Evolutionary conservation across 1,140 invertebrate species (phyloP).

Genomic region (Diachasma alloeum): DNA sequence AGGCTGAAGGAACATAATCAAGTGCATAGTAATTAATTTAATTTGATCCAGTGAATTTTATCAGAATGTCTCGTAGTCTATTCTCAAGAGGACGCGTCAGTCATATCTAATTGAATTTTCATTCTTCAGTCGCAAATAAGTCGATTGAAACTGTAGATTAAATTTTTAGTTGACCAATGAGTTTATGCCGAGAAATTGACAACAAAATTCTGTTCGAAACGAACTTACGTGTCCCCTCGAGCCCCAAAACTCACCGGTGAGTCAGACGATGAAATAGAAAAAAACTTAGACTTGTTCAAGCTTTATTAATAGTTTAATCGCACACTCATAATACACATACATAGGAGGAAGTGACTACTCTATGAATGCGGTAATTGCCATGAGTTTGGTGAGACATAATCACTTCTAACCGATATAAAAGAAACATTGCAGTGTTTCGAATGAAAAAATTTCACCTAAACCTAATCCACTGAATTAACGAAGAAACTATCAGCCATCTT

Average conservation of each 20-base stretch:
- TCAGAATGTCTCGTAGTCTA: not conserved
- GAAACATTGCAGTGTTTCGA: not conserved
- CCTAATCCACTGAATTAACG: not conserved
- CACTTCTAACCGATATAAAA: not conserved
- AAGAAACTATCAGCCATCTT: not conserved
- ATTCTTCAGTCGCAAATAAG: not conserved
- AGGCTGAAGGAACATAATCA: not conserved
- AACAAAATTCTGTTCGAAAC: not conserved
- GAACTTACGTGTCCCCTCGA: not conserved
- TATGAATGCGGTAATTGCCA: conserved; percentile 17
- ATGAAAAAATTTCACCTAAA: not conserved
- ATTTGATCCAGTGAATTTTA: not conserved
- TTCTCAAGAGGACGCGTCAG: not conserved
- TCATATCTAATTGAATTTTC: not conserved
- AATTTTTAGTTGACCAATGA: not conserved
- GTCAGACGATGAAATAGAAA: not conserved
- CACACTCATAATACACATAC: conserved; percentile 34
- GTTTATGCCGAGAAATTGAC: not conserved
- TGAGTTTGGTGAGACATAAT: conserved; percentile 8
- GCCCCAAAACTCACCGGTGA: not conserved
- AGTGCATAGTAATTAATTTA: not conserved
- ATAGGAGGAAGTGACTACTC: conserved; percentile 18
- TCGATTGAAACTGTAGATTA: not conserved
- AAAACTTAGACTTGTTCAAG: conserved; percentile 27
- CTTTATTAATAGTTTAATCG: conserved; percentile 34